These are phyloP conservation scores for Erinaceus europaeus DNA, from an alignment of 2,113 vertebrate species.

Conservation along the genomic window DNA sequence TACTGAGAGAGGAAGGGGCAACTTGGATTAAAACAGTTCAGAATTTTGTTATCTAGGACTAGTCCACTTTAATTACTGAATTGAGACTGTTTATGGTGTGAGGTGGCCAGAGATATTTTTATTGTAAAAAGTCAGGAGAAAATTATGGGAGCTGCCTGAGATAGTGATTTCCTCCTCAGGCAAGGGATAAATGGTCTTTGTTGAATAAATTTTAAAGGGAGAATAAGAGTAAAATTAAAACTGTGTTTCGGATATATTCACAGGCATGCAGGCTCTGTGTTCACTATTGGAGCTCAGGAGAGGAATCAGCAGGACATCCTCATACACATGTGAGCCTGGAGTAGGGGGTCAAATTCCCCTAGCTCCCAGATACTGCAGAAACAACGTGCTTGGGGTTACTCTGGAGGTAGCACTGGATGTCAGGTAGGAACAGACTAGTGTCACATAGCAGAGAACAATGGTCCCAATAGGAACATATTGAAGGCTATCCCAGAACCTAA, in stretches of 20 bases:
- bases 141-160: constrained; percentile 53
- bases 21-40: not conserved
- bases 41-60: constrained; percentile 42
- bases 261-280: not conserved
- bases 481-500: not conserved
- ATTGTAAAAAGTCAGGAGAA: constrained; percentile 62
- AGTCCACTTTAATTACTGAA: constrained; percentile 62
- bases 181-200: constrained; percentile 31
- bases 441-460: not conserved
- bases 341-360: too few relatives aligned
- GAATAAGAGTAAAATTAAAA: constrained; percentile 31
- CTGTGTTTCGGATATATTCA: not conserved
- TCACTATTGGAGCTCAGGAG: not conserved
- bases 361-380: too few relatives aligned
- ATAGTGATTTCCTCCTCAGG: constrained; percentile 57
- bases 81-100: constrained; percentile 47
- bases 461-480: not conserved
- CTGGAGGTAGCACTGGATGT: not conserved
- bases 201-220: constrained; percentile 46
- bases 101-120: constrained; percentile 65
- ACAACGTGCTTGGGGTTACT: too few relatives aligned
- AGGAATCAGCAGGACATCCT: not conserved
- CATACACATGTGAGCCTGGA: not conserved
- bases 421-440: not conserved
- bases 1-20: too few relatives aligned